A percentile compares a stretch with the other conserved stretches of the same genome.
phyloP scores from a whole-genome alignment of 2,888 invertebrate genomes.

The Clostera curtula region DNA sequence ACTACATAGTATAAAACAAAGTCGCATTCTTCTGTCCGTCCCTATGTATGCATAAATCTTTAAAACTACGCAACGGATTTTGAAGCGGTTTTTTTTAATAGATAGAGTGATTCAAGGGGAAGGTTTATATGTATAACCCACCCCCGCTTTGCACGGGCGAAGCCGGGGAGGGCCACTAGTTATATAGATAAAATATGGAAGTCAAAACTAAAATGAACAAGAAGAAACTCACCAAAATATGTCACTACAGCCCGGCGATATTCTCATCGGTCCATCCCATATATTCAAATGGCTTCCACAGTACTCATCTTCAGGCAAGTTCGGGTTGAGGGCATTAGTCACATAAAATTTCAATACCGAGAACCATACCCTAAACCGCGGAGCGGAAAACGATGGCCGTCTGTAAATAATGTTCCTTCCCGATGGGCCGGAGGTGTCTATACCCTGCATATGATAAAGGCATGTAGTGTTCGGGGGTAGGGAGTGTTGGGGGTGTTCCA shows the following conservation, averaged over 20 bases:
- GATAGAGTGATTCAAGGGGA: too few species aligned
- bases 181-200: too few species aligned
- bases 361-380: constrained; percentile 88
- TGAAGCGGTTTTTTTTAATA: too few species aligned
- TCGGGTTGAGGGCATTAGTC: constrained; percentile 77
- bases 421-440: constrained; percentile 76
- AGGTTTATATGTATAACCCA: too few species aligned
- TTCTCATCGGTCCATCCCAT: constrained; percentile 89
- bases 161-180: too few species aligned
- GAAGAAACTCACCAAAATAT: constrained; percentile 82
- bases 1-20: too few species aligned
- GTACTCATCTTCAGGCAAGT: constrained; percentile 82
- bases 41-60: too few species aligned
- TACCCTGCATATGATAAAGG: constrained; percentile 85
- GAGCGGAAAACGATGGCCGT: constrained; percentile 75
- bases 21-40: too few species aligned
- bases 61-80: too few species aligned
- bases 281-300: constrained; percentile 89
- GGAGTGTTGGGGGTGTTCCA: constrained; percentile 90
- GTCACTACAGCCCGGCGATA: constrained; percentile 85
- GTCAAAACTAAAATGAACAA: too few species aligned
- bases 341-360: constrained; percentile 91
- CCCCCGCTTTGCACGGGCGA: too few species aligned
- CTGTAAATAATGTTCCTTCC: constrained; percentile 71
- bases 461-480: constrained; percentile 92